phyloP scores from a whole-genome alignment of 2,797 vertebrate genomes.

The Mormyrus hasselquistii region DNA sequence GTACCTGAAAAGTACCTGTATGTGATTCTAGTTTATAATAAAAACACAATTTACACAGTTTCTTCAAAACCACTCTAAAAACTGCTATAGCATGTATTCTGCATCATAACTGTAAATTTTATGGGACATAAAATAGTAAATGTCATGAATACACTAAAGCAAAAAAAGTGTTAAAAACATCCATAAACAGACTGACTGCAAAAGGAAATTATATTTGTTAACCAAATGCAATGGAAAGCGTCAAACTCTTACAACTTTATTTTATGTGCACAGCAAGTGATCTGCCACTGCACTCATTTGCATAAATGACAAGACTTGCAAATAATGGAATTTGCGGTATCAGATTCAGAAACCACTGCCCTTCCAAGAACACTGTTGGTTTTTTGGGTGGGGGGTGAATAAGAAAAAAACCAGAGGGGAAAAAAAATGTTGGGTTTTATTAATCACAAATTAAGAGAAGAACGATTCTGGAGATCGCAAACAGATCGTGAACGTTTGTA shows the following conservation, averaged over 20 bases:
- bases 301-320: slow-evolving; percentile 38
- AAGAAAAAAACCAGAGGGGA: neutral
- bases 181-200: slow-evolving; percentile 11
- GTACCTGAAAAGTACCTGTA: neutral
- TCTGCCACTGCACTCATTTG: slow-evolving; percentile 23
- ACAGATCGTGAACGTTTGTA: neutral
- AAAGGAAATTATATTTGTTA: slow-evolving; percentile 31
- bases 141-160: neutral
- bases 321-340: slow-evolving; percentile 19
- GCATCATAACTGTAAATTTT: neutral
- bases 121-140: neutral
- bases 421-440: neutral
- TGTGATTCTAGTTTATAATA: neutral
- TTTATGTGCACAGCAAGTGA: neutral
- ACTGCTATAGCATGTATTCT: neutral
- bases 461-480: no score
- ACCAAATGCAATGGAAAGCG: slow-evolving; percentile 27
- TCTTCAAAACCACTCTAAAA: neutral
- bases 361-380: neutral
- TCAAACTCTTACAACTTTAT: slow-evolving; percentile 24
- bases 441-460: neutral
- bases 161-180: neutral
- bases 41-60: neutral
- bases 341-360: neutral
- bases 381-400: neutral